Evolutionary conservation across 2,113 vertebrate genomes (phyloP), one percentile per base, ranked within the genome.

Genomic region (Antidorcas marsupialis): DNA sequence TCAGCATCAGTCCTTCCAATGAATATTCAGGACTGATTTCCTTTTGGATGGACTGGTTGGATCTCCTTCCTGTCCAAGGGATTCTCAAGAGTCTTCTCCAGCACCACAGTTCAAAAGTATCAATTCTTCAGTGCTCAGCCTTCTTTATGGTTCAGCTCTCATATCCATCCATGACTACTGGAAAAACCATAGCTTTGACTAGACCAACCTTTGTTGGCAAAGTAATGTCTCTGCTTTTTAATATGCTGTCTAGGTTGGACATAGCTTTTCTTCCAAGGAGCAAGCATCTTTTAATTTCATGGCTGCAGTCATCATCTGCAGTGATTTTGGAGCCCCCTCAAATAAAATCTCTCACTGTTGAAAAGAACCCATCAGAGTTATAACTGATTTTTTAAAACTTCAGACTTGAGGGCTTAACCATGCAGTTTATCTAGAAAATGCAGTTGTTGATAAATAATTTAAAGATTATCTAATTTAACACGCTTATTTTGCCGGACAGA

Each of bases 401-500:
- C 87, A 92, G 52, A n/a, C 10, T 62, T 83, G 60, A 78, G 79
- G 30, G 50, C 17, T 74, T 87, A 95, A 82, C 59, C 53, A 94
- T 96, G 86, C 71, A 53, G 62, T 21, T 16, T 84, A 79, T 53
- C 74, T 94, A 84, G 84, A 89, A 96, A 93, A 96, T 43, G 30
- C 16, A 36, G 19, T 52, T 33, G 6, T 55, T 57, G 47, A 28
- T 39, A 36, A 50, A 78, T 62, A 89, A 74, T 50, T 91, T 71
- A 83, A 39, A 95, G n/a, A 95, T 53, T 43, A 84, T 92, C 71
- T 67, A 62, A 84, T 93, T 93, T 89, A 89, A 91, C 62, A 89
- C 1, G 9, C n/a, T 87, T 57, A n/a, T 91, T 93, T 97, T 91
- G 3, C 83, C 9, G 30, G 93, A 92, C 33, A 91, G 91, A 89